Percentiles rank a stretch among this genome's conserved stretches.
Evolutionary conservation across 2,888 invertebrate genomes (phyloP).

Genomic region (Trichopria drosophilae): DNA sequence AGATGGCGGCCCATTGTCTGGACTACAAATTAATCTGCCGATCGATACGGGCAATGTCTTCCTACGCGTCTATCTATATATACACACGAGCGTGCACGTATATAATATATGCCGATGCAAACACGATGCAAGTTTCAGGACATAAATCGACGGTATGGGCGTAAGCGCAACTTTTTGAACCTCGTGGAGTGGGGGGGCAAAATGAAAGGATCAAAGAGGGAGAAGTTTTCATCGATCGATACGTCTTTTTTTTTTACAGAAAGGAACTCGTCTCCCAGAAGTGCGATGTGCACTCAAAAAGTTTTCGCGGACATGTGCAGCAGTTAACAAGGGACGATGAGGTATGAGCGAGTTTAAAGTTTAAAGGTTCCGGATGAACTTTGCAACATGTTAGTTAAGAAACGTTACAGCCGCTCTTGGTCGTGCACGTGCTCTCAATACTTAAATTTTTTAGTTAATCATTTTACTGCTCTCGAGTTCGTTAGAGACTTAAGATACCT

Average conservation of each 20-base stretch:
- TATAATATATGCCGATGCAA: no score
- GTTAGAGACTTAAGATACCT: no score
- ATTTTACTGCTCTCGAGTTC: no score
- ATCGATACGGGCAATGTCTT: conserved; percentile 48
- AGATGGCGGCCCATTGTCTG: conserved; percentile 58
- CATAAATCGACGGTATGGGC: conserved; percentile 45
- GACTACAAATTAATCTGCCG: conserved; percentile 57
- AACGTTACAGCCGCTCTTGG: no score
- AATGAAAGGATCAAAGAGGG: conserved; percentile 20
- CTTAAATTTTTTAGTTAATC: no score
- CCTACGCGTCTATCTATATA: conserved; percentile 35
- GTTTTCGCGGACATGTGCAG: conserved; percentile 34
- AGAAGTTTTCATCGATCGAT: conserved; percentile 32
- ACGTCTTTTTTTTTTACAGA: conserved; percentile 37
- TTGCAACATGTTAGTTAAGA: no score
- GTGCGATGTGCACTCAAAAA: conserved; percentile 36
- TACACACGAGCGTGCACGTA: conserved; percentile 12
- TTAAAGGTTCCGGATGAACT: no score
- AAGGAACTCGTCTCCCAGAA: conserved; percentile 31
- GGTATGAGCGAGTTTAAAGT: no score
- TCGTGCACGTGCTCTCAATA: no score
- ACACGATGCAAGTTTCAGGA: conserved; percentile 47
- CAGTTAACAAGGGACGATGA: no score
- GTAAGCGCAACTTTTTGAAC: conserved; percentile 34
- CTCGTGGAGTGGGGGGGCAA: conserved; percentile 3